phyloP scores from a whole-genome alignment of 2,113 vertebrate genomes.

The Tympanuchus pallidicinctus region DNA sequence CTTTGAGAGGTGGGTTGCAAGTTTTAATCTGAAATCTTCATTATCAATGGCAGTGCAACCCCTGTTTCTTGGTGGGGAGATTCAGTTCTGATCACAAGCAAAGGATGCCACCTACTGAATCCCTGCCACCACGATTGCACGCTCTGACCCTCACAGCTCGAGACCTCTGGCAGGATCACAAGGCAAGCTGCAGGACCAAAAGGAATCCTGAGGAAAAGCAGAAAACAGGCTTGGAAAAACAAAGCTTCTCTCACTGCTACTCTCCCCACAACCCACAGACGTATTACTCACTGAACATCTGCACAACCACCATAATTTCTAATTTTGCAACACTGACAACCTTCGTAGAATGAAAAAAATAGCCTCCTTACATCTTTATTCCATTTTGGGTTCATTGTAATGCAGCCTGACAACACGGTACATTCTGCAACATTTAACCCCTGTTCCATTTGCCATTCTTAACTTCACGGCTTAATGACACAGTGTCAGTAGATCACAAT shows the following conservation, averaged over 20 bases:
- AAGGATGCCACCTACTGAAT: constrained; percentile 60
- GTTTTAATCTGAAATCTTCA: not conserved
- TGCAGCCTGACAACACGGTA: constrained; percentile 10
- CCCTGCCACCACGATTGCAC: not conserved
- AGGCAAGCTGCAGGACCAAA: constrained; percentile 1
- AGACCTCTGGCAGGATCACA: constrained; percentile 5
- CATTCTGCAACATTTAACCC: constrained; percentile 65
- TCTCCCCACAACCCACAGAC: not conserved
- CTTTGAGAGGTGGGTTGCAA: not conserved
- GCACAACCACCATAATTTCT: constrained; percentile 9
- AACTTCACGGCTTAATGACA: constrained; percentile 61
- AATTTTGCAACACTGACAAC: constrained; percentile 43
- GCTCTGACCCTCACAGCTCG: not conserved
- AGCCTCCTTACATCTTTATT: constrained; percentile 51
- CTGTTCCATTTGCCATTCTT: constrained; percentile 31
- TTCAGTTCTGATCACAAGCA: constrained; percentile 18
- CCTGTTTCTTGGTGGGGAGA: not conserved
- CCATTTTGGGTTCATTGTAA: constrained; percentile 34
- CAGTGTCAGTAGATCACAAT: constrained; percentile 68
- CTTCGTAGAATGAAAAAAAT: not conserved
- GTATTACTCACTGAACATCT: constrained; percentile 46
- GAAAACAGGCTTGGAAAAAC: constrained; percentile 56
- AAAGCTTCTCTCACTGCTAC: not conserved
- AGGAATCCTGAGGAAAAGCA: constrained; percentile 27
- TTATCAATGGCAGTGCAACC: not conserved